phyloP scores from a whole-genome alignment of 2,797 vertebrate genomes.

The Acomys russatus region DNA sequence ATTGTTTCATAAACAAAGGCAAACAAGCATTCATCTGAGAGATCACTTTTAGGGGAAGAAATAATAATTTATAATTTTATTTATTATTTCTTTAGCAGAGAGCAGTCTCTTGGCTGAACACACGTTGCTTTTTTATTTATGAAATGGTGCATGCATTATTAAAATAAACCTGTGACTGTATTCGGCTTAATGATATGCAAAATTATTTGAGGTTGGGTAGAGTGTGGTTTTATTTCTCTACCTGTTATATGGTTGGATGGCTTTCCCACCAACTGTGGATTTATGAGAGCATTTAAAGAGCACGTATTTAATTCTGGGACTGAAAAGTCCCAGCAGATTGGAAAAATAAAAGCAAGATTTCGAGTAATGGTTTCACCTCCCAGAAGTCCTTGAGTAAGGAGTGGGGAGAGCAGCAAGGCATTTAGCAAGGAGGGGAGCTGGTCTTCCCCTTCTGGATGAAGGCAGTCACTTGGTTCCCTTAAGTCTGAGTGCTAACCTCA shows the following conservation, averaged over 20 bases:
- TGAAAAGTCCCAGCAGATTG: constrained; percentile 82
- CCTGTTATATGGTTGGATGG: constrained; percentile 84
- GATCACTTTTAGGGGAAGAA: constrained; percentile 89
- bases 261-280: constrained; percentile 79
- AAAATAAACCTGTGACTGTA: constrained; percentile 87
- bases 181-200: constrained; percentile 90
- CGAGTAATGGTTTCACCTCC: constrained; percentile 71
- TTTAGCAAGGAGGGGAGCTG: constrained; percentile 32
- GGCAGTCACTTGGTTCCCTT: constrained; percentile 18
- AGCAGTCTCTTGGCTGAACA: constrained; percentile 87
- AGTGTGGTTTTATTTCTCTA: constrained; percentile 87
- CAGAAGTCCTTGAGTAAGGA: constrained; percentile 66
- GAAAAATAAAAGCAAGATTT: constrained; percentile 79
- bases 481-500: constrained; percentile 62
- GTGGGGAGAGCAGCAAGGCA: neutral
- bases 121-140: constrained; percentile 90
- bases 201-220: constrained; percentile 88
- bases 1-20: constrained; percentile 90
- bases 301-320: constrained; percentile 86
- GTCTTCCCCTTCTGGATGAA: neutral
- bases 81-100: constrained; percentile 89
- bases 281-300: constrained; percentile 87
- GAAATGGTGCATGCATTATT: constrained; percentile 91
- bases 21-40: constrained; percentile 90
- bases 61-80: constrained; percentile 91